A percentile compares a stretch with the other conserved stretches of the same genome.
Conservation (phyloP, 2,113 vertebrate species). For the Pangasianodon gigas region DNA sequence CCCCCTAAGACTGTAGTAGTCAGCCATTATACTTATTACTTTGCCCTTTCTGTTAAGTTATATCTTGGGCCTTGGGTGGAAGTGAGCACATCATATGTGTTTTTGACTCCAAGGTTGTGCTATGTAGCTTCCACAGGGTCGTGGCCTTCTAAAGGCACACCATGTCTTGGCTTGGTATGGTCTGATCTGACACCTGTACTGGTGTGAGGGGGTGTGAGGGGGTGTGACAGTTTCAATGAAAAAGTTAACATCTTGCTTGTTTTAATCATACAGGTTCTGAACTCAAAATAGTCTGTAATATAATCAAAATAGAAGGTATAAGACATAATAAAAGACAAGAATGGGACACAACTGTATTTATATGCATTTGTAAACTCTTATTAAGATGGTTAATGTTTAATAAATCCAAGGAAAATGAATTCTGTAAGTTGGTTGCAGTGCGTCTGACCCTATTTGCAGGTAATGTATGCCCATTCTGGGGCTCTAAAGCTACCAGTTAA, state of each 20-base stretch:
- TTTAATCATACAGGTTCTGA: background rate
- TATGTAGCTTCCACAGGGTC: background rate
- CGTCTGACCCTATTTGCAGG: constrained; percentile 22
- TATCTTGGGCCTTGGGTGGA: background rate
- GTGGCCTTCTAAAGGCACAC: background rate
- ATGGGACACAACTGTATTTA: background rate
- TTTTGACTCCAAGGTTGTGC: background rate
- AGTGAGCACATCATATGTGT: background rate
- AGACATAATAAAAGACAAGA: background rate
- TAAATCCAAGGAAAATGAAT: background rate
- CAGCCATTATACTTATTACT: background rate
- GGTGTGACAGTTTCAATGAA: background rate
- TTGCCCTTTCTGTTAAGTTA: background rate
- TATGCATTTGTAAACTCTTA: background rate
- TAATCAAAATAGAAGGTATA: background rate
- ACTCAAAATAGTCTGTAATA: too few relatives aligned
- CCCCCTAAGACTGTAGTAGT: background rate
- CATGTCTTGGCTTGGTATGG: background rate
- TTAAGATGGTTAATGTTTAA: background rate
- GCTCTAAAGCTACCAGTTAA: background rate
- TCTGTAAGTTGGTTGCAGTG: background rate
- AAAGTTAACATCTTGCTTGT: background rate
- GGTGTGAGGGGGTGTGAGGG: background rate
- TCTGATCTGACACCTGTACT: background rate
- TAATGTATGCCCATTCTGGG: background rate